Evolutionary conservation across 2,113 vertebrate genomes (phyloP).

Genomic region (Myotis davidii): DNA sequence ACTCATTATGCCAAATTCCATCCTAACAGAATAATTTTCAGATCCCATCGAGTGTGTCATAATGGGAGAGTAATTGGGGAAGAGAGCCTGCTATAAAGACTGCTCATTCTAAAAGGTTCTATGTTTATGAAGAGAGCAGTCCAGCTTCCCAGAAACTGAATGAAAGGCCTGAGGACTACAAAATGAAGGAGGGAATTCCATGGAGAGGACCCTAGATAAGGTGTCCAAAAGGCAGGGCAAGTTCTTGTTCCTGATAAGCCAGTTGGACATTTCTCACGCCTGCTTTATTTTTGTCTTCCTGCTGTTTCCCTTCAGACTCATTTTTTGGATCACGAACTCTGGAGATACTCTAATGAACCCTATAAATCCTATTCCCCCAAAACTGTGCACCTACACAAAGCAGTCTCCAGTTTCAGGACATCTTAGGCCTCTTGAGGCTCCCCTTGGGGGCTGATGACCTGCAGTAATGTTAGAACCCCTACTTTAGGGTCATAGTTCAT

Average conservation of each 20-base stretch:
- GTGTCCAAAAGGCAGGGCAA: not conserved
- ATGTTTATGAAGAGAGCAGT: not conserved
- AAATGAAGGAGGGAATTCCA: not conserved
- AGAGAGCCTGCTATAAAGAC: not conserved
- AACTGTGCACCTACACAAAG: not conserved
- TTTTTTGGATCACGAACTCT: not conserved
- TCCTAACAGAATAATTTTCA: slow-evolving; percentile 13
- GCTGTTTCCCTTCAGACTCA: not conserved
- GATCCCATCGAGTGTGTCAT: not conserved
- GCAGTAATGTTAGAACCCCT: not conserved
- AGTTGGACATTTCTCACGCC: not conserved
- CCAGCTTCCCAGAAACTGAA: not conserved
- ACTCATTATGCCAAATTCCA: slow-evolving; percentile 39
- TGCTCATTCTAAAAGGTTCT: not conserved
- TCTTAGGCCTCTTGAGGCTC: not conserved
- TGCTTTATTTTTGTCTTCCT: not conserved
- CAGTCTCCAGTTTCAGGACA: not conserved
- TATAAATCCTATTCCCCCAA: not conserved
- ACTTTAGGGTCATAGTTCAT: not conserved
- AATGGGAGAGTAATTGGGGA: slow-evolving; percentile 5
- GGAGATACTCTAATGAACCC: not conserved
- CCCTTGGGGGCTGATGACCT: not conserved
- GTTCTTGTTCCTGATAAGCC: not conserved
- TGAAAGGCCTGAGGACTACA: not conserved
- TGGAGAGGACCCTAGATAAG: not conserved